phyloP scores from a whole-genome alignment of 2,797 vertebrate species.

The Rhynchotus rufescens region DNA sequence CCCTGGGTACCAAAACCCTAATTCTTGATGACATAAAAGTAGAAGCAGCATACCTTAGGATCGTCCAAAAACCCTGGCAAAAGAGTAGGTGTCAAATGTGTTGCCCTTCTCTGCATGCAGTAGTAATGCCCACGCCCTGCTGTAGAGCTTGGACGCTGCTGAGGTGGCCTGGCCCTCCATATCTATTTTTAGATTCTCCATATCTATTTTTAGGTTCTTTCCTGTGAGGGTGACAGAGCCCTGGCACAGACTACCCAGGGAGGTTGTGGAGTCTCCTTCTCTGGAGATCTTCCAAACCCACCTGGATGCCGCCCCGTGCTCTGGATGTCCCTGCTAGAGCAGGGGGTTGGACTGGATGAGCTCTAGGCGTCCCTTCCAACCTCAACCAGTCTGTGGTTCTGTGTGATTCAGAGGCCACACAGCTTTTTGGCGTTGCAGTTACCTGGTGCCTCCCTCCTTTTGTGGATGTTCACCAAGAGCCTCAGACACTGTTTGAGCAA shows the following conservation, averaged over 20 bases:
- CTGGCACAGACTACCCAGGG: too few species aligned
- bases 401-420: background rate
- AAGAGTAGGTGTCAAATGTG: background rate
- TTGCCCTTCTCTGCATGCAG: background rate
- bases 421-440: background rate
- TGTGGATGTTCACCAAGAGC: background rate
- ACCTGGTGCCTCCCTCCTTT: background rate
- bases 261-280: too few species aligned
- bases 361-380: too few species aligned
- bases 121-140: background rate
- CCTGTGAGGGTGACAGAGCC: too few species aligned
- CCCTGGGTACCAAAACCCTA: background rate
- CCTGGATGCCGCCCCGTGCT: too few species aligned
- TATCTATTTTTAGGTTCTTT: too few species aligned
- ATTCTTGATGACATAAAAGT: background rate
- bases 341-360: too few species aligned
- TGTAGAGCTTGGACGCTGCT: background rate
- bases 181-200: too few species aligned
- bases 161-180: too few species aligned
- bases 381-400: too few species aligned
- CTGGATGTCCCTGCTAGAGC: too few species aligned
- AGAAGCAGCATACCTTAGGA: background rate
- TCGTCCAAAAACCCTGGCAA: background rate
- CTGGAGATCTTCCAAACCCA: too few species aligned
- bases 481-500: background rate